Base-by-base conservation (phyloP, 1,140 invertebrate genomes). In the Battus philenor region DNA sequence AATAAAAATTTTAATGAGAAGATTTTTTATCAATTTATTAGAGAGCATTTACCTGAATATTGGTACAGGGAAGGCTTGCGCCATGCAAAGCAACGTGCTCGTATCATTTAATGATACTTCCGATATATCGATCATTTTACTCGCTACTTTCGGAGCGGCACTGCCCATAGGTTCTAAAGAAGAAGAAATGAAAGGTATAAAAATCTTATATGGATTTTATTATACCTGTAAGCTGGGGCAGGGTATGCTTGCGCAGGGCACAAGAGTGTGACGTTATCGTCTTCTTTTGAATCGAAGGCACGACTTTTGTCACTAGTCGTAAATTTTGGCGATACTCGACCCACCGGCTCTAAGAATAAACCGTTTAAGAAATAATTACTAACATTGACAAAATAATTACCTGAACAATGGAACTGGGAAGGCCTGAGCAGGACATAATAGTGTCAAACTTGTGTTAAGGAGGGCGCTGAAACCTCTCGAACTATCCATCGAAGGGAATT, bases 191-290 rank as follows among this genome's bases (percentile, higher is more conserved):
- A 50, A 22, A 49, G 39, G 33, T 47, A 54, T 48, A 59, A 54
- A 58, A 47, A 72, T 63, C 45, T 51, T 62, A 58, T 44, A 50
- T 49, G 50, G 34, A 44, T 56, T 54, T 36, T 36, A 55, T 47
- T 56, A 65, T 90, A 93, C 92, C 91, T 92, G 88, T 91, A 91
- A 33, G 86, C 69, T 50, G 92, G 91, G 53, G 89, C 87, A 44
- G 92, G 92, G 78, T 90, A 92, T 41, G 89, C 91, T 83, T 93
- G 91, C 4, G 92, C 92, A 38, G 89, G 89, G 73, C 93, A 94
- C 51, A 90, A 86, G 26, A 93, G 73, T 53, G 90, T 90, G 53
- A 91, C 69, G 61, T 87, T 86, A 54, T 81, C 78, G 53, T 67
- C 68, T 58, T 76, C 82, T 67, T 69, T 86, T 66, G 83, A 87